These are phyloP conservation scores for Ips typographus DNA, from an alignment of 1,140 invertebrate genomes.

Conservation along the genomic window DNA sequence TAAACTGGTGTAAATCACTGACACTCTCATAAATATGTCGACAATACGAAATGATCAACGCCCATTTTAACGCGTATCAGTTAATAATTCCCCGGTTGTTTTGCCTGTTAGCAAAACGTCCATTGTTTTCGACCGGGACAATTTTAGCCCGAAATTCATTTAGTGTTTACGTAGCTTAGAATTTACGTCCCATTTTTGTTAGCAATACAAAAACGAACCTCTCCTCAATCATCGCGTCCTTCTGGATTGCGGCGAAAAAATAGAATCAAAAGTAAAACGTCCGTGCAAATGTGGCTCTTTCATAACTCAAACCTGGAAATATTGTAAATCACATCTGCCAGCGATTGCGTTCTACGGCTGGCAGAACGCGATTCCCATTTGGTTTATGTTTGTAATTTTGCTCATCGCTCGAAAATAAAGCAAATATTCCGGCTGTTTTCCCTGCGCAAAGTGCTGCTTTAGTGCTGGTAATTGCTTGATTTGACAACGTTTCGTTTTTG, in stretches of 20 bases:
- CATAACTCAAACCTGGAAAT: conserved; percentile 1
- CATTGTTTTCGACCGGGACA: neutral
- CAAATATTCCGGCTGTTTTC: neutral
- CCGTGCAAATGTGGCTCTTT: neutral
- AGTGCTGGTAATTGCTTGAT: too few relatives aligned
- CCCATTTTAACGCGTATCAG: conserved; percentile 23
- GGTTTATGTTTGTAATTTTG: conserved; percentile 19
- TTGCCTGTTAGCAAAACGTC: neutral
- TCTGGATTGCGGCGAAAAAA: too few relatives aligned
- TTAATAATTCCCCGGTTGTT: conserved; percentile 18
- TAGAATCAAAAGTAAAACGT: too few relatives aligned
- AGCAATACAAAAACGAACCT: too few relatives aligned
- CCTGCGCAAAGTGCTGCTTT: too few relatives aligned
- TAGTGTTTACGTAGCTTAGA: too few relatives aligned
- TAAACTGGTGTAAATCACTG: conserved; percentile 24
- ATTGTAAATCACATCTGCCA: neutral
- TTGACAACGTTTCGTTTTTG: too few relatives aligned
- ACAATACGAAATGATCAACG: conserved; percentile 22
- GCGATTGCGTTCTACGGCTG: conserved; percentile 4
- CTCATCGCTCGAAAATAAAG: neutral
- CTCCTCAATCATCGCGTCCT: too few relatives aligned
- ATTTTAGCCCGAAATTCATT: too few relatives aligned
- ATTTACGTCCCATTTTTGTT: too few relatives aligned
- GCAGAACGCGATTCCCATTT: neutral
- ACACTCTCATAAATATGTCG: conserved; percentile 24